These are phyloP conservation scores for Empidonax alnorum DNA, from an alignment of 2,113 vertebrate species.

Conservation along the genomic window DNA sequence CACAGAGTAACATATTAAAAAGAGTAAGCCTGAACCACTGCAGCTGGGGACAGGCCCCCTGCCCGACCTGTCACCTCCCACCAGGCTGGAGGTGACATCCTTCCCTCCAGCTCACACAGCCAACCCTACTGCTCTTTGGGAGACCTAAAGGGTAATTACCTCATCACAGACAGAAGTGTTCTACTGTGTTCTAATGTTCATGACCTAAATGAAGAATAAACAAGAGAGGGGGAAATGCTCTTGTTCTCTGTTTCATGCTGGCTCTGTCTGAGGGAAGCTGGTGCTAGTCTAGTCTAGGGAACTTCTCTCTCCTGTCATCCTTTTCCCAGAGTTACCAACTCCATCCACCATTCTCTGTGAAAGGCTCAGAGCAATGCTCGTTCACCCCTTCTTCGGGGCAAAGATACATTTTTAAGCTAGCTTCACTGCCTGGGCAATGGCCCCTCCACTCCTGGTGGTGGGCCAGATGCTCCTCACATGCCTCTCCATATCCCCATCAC, in stretches of 20 bases:
- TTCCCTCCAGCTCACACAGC: background rate
- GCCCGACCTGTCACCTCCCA: background rate
- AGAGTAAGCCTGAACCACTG: background rate
- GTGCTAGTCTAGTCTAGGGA: background rate
- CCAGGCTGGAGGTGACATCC: background rate
- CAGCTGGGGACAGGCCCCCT: background rate
- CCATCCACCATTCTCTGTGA: background rate
- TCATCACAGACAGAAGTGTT: background rate
- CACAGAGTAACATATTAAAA: background rate
- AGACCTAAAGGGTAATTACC: background rate
- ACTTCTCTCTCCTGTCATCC: background rate
- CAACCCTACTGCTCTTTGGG: rapidly evolving
- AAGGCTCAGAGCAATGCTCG: background rate
- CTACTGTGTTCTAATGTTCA: background rate
- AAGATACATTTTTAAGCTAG: background rate
- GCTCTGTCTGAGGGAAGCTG: background rate
- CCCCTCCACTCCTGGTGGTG: background rate
- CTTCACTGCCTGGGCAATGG: background rate
- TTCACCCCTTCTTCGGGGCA: rapidly evolving
- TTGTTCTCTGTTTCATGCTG: background rate
- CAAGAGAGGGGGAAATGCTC: background rate
- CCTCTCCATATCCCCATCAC: background rate
- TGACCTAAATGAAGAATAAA: background rate
- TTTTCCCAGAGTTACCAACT: background rate
- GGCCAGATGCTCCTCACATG: background rate